Evolutionary conservation across 2,888 invertebrate genomes (phyloP).

Genomic region (Cremastinae sp.): DNA sequence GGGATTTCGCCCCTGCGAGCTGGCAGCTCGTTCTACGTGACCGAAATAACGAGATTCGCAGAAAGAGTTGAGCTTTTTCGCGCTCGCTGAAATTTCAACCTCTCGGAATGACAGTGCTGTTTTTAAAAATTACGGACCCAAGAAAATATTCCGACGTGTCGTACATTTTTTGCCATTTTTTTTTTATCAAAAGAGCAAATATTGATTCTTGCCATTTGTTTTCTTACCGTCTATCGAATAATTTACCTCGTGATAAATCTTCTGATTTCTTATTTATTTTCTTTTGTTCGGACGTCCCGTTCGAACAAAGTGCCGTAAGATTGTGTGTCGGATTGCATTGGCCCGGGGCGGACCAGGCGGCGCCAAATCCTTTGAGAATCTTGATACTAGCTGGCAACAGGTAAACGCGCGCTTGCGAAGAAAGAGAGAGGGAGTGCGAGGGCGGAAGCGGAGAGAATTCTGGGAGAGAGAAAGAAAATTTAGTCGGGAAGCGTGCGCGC

Average conservation of each 20-base stretch:
- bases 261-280: neutral
- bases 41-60: conserved; percentile 60
- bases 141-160: conserved; percentile 25
- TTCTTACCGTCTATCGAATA: neutral
- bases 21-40: conserved; percentile 62
- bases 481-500: conserved; percentile 2
- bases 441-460: too few relatives aligned
- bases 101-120: neutral
- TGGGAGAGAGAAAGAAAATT: neutral
- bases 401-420: conserved; percentile 49
- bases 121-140: neutral
- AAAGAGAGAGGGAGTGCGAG: neutral
- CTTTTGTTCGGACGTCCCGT: neutral
- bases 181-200: neutral
- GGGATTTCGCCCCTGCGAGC: conserved; percentile 40
- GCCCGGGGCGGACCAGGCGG: conserved; percentile 34
- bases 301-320: conserved; percentile 23
- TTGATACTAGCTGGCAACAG: conserved; percentile 63
- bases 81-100: conserved; percentile 15
- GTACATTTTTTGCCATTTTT: neutral
- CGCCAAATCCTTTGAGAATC: conserved; percentile 56
- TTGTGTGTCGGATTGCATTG: conserved; percentile 20
- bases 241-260: neutral
- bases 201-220: neutral
- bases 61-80: conserved; percentile 48